A percentile compares a stretch with the other conserved stretches of the same genome.
phyloP scores from a whole-genome alignment of 1,140 invertebrate genomes.

The Antheraea pernyi region DNA sequence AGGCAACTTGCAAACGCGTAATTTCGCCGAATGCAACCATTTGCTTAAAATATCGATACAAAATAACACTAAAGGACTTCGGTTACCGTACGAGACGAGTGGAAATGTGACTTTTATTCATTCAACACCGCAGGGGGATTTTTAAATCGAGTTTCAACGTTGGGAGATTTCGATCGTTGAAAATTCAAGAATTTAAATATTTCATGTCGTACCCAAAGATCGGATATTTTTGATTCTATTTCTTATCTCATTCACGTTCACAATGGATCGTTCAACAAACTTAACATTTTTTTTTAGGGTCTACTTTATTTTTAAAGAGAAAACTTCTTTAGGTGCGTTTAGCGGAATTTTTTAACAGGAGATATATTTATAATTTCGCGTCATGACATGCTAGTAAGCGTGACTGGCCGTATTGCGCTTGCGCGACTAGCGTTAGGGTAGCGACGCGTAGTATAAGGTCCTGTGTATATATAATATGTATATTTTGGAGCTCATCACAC shows the following conservation, averaged over 20 bases:
- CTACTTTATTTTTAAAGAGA: too few relatives aligned
- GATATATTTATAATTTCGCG: too few relatives aligned
- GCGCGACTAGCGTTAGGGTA: too few relatives aligned
- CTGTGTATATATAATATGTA: too few relatives aligned
- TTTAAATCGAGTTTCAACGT: conserved; percentile 18
- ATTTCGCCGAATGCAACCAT: conserved; percentile 38
- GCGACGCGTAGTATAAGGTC: too few relatives aligned
- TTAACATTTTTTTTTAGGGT: too few relatives aligned
- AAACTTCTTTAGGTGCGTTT: too few relatives aligned
- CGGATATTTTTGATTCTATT: conserved; percentile 4
- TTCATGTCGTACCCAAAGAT: background rate
- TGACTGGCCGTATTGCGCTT: too few relatives aligned
- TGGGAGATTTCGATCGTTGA: conserved; percentile 8
- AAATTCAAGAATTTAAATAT: conserved; percentile 4
- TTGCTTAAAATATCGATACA: conserved; percentile 49
- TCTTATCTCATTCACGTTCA: background rate
- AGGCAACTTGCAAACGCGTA: conserved; percentile 32
- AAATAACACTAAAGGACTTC: conserved; percentile 27
- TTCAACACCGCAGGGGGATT: conserved; percentile 19
- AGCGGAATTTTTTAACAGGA: too few relatives aligned
- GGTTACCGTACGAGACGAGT: conserved; percentile 23
- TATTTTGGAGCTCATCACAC: too few relatives aligned
- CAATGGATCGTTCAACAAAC: background rate
- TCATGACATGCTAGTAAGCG: too few relatives aligned
- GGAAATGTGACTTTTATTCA: conserved; percentile 41